These are phyloP conservation scores for Zaprionus lineosus DNA, from an alignment of 2,888 invertebrate species.

Conservation along the genomic window DNA sequence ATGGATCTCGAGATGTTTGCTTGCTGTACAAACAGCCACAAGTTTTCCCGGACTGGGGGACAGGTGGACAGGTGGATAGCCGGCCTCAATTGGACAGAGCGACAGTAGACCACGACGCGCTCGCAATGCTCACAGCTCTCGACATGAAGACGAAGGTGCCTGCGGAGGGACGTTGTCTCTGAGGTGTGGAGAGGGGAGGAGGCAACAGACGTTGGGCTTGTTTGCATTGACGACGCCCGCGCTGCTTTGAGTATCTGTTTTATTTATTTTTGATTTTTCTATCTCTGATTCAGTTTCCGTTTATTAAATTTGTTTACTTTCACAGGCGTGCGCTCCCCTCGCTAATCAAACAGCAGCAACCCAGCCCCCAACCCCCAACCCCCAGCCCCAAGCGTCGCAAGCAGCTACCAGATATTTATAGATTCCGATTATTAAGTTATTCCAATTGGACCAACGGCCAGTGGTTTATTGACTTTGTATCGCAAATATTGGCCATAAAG, in stretches of 20 bases:
- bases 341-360: slow-evolving; percentile 34
- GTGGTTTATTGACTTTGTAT: slow-evolving; percentile 24
- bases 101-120: slow-evolving; percentile 18
- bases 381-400: no score
- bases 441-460: no score
- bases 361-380: no score
- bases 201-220: slow-evolving; percentile 49
- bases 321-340: slow-evolving; percentile 42
- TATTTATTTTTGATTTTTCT: slow-evolving; percentile 22
- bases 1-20: no score
- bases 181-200: slow-evolving; percentile 24
- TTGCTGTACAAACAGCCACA: no score
- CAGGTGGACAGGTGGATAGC: no score
- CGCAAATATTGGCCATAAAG: no score
- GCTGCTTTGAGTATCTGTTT: slow-evolving; percentile 18
- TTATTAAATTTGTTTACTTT: slow-evolving; percentile 45
- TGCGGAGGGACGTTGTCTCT: no score
- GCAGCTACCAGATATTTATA: no score
- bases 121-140: slow-evolving; percentile 14
- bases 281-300: slow-evolving; percentile 32
- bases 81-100: no score
- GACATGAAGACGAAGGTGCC: slow-evolving; percentile 36
- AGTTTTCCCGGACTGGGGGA: no score
- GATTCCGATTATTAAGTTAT: slow-evolving; percentile 39
- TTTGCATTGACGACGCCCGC: slow-evolving; percentile 44